Base-by-base conservation (phyloP, 2,113 vertebrate species). In the Fukomys damarensis region DNA sequence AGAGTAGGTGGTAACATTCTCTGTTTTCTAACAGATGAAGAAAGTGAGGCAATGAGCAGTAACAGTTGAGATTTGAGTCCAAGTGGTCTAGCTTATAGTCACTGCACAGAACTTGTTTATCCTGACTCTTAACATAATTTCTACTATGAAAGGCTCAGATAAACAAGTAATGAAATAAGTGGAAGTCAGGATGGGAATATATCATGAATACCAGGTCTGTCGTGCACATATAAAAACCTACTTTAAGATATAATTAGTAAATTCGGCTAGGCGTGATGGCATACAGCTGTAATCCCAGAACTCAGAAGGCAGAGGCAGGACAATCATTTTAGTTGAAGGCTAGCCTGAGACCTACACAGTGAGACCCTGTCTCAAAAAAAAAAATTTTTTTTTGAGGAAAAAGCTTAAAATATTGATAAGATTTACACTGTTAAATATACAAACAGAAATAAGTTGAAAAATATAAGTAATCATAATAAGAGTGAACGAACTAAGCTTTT, bases 391-490 rank as follows among this genome's bases (percentile, higher is more conserved):
- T n/a, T n/a, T n/a, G n/a, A n/a, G 76, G 16, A 38, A 70, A 61
- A 20, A 91, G 28, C 7, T 63, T 94, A 87, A 93, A 81, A 59
- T 90, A 72, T 82, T 80, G 68, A n/a, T 89, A 66, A 79, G 26
- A n/a, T 87, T 85, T 86, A 46, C 26, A 61, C 14, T 94, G 83
- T 84, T 87, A 72, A 77, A 61, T 79, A 46, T 30, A 28, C 46
- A 59, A 52, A 54, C 24, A 43, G 10, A 70, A 16, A 30, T 43
- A 61, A 68, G 43, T 41, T 93, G 81, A 82, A 68, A 91, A 93
- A 61, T 84, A 13, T 10, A 49, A 66, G 28, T 66, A 26, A 28
- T 61, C 1, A 10, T 93, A 74, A 7, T 38, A 70, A 70, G 43
- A 52, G 46, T 76, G 43, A 63, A 35, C 76, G 65, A 54, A 49